These are phyloP conservation scores for Silurus lanzhouensis DNA, from an alignment of 2,797 vertebrate species.

Conservation along the genomic window DNA sequence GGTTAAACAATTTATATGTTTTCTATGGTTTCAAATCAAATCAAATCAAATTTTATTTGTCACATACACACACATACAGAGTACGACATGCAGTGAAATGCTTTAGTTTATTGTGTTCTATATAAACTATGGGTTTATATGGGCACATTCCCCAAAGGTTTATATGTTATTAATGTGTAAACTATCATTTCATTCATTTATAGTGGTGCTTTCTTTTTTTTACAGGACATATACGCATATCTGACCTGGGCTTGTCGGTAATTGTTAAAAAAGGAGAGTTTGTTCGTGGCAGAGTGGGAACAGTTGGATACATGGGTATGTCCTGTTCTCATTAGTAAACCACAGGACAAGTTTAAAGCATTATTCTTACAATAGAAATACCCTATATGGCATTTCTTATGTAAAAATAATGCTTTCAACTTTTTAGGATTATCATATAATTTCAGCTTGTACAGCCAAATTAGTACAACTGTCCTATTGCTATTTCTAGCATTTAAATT, in stretches of 20 bases:
- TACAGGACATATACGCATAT: constrained; percentile 85
- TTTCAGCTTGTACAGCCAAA: not conserved
- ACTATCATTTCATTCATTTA: not conserved
- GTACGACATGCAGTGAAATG: too few relatives aligned
- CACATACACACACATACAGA: too few relatives aligned
- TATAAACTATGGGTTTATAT: too few relatives aligned
- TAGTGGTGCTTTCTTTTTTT: not conserved
- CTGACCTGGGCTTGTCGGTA: constrained; percentile 85
- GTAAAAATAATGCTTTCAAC: too few relatives aligned
- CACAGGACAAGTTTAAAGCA: not conserved
- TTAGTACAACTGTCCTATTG: not conserved
- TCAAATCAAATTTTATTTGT: too few relatives aligned
- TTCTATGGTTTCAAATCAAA: too few relatives aligned
- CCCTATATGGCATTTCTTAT: too few relatives aligned
- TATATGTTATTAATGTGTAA: constrained; percentile 4
- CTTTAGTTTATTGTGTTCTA: not conserved
- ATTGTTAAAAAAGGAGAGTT: constrained; percentile 65
- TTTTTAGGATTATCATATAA: not conserved
- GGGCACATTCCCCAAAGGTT: not conserved
- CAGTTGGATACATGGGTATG: constrained; percentile 85
- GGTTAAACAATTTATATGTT: too few relatives aligned
- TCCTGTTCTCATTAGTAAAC: not conserved
- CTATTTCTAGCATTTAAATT: not conserved
- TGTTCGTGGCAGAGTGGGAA: constrained; percentile 79
- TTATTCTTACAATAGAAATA: too few relatives aligned